Percentiles rank a stretch among this genome's conserved stretches.
Conservation (phyloP, 2,888 invertebrate species). For the Clanis bilineata region DNA sequence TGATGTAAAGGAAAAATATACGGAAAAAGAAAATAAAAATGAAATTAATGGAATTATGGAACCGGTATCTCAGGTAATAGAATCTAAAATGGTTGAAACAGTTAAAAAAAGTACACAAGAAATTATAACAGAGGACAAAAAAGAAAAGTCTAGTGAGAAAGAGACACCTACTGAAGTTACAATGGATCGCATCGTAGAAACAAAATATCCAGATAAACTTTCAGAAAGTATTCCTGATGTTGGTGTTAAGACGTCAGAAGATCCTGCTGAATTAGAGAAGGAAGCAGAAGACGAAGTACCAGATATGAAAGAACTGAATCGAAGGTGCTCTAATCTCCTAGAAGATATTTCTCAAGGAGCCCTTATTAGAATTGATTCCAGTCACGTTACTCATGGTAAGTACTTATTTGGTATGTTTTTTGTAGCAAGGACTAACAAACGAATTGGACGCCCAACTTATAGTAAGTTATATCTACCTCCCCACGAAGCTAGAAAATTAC, state of each 20-base stretch:
- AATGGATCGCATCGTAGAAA: neutral
- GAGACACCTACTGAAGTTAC: neutral
- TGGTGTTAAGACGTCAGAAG: constrained; percentile 23
- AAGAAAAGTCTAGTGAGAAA: neutral
- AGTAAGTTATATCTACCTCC: too few species aligned
- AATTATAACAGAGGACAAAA: neutral
- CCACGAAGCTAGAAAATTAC: too few species aligned
- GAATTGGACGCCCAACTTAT: too few species aligned
- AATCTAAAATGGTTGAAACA: constrained; percentile 19
- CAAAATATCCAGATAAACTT: neutral
- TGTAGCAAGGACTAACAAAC: too few species aligned
- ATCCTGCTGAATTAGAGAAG: constrained; percentile 17
- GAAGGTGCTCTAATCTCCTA: constrained; percentile 75
- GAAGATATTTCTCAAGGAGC: constrained; percentile 80
- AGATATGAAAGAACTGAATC: constrained; percentile 73
- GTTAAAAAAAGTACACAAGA: neutral
- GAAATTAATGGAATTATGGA: neutral
- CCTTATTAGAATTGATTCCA: constrained; percentile 73
- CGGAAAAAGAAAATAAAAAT: neutral
- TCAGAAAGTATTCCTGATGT: constrained; percentile 5
- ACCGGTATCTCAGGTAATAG: neutral
- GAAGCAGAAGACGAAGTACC: constrained; percentile 57
- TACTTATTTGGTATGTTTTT: too few species aligned
- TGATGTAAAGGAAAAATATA: neutral
- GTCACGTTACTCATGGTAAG: constrained; percentile 74